Evolutionary conservation across 2,797 vertebrate species (phyloP).

Genomic region (Macropus fuliginosus): DNA sequence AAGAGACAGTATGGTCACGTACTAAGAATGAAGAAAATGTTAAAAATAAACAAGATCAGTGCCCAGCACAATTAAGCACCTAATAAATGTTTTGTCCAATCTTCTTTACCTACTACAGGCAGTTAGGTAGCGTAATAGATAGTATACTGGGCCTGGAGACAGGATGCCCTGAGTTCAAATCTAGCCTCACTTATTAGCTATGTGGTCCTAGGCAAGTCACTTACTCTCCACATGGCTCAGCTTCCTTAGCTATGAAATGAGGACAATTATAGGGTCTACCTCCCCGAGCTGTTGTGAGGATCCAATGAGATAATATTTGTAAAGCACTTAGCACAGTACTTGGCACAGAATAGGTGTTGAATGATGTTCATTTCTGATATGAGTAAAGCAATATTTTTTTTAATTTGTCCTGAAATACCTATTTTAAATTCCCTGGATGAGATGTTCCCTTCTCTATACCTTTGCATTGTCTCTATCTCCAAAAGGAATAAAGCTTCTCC

Average conservation of each 20-base stretch:
- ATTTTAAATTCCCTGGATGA: not conserved
- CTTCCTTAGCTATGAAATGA: not conserved
- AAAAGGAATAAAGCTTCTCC: not conserved
- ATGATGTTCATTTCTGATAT: not conserved
- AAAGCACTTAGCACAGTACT: not conserved
- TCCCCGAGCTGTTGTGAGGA: not conserved
- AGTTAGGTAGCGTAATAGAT: not conserved
- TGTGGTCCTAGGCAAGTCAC: not conserved
- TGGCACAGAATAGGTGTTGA: not conserved
- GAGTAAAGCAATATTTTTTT: not conserved
- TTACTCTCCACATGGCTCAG: not conserved
- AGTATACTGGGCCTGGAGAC: not conserved
- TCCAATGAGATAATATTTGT: not conserved
- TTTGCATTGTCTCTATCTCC: not conserved
- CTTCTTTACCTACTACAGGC: not conserved
- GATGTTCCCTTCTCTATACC: not conserved
- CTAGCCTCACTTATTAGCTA: not conserved
- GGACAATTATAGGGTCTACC: not conserved
- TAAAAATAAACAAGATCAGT: not conserved
- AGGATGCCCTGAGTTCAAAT: not conserved
- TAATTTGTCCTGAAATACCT: not conserved
- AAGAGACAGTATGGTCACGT: not conserved
- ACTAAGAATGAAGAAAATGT: not conserved
- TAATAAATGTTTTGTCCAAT: not conserved
- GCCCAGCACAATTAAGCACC: not conserved